Base-by-base conservation (phyloP, 2,113 vertebrate species). In the Tachuris rubrigastra region DNA sequence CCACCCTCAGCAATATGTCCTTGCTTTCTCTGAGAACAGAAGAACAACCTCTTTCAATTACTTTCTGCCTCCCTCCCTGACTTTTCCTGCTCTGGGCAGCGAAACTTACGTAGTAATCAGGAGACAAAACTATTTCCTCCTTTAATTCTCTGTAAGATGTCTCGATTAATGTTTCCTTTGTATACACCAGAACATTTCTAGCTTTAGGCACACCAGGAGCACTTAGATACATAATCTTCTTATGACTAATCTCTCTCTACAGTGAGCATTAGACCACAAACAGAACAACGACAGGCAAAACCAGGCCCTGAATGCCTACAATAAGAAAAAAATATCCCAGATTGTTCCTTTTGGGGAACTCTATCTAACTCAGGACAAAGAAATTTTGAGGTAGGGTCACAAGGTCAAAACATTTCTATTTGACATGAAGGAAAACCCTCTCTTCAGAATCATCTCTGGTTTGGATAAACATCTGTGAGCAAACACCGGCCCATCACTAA, bases 81-180 rank as follows among this genome's bases (percentile, higher is more conserved):
- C 53, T 93, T 79, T 87, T 93, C 49, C 52, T 68, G 62, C 49
- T 56, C 74, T 25, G 66, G 74, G 49, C 85, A 95, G 44, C 63
- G 58, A 74, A 89, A 89, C 66, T 39, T 47, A 39, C 0, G 0
- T 16, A 85, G 41, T 46, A 73, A 90, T 85, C 62, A 76, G 74
- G 41, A 90, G 74, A 76, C 49, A 95, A 89, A 97, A 79, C 82
- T 89, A 87, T 62, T 85, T 93, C 49, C 59, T 91, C 58, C 53
- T n/a, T 73, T 93, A 91, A 95, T 91, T 94, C 87, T 96, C 69
- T 53, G 15, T 90, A 95, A 97, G 78, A 90, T 5, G 11, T 44
- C 78, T 93, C 93, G 89, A 89, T 95, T 82, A 93, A 94, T 91
- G 74, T 87, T 95, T 85, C 62, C 90, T 95, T 96, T 96, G 92